Evolutionary conservation across 2,888 invertebrate genomes (phyloP).

Genomic region (Rhyacophila evoluta): DNA sequence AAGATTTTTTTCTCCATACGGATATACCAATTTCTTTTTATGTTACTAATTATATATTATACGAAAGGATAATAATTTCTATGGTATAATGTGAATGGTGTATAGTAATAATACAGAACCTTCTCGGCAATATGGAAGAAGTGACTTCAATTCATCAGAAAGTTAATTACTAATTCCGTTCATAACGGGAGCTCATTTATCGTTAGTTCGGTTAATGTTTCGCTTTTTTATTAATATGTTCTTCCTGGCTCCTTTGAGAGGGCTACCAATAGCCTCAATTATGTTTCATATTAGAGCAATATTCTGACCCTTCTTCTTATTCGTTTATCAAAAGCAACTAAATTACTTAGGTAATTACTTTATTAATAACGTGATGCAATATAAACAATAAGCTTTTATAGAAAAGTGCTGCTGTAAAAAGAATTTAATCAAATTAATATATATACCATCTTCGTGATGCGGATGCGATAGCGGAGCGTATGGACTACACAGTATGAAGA

Average conservation of each 20-base stretch:
- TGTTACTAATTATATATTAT: too few species aligned
- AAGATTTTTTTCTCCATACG: too few species aligned
- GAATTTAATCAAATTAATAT: too few species aligned
- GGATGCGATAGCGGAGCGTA: too few species aligned
- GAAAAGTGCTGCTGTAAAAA: too few species aligned
- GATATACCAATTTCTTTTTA: too few species aligned
- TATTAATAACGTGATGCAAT: neutral
- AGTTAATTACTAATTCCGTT: conserved; percentile 9
- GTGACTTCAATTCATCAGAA: neutral
- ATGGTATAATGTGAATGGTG: too few species aligned
- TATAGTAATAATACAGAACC: neutral
- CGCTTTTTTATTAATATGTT: conserved; percentile 2
- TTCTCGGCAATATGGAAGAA: neutral
- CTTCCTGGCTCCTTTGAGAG: conserved; percentile 5
- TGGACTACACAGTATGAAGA: too few species aligned
- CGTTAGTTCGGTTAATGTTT: conserved; percentile 6
- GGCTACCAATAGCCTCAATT: conserved; percentile 2
- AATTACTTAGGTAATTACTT: neutral
- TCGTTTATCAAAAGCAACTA: conserved; percentile 8
- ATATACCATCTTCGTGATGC: too few species aligned
- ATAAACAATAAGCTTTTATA: too few species aligned
- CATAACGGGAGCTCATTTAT: conserved; percentile 24
- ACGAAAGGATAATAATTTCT: too few species aligned
- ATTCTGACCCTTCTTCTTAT: conserved; percentile 6
- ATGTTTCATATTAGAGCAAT: conserved; percentile 10